A percentile compares a stretch with the other conserved stretches of the same genome.
Conservation (phyloP, 2,888 invertebrate species). For the Lasioglossum calceatum region DNA sequence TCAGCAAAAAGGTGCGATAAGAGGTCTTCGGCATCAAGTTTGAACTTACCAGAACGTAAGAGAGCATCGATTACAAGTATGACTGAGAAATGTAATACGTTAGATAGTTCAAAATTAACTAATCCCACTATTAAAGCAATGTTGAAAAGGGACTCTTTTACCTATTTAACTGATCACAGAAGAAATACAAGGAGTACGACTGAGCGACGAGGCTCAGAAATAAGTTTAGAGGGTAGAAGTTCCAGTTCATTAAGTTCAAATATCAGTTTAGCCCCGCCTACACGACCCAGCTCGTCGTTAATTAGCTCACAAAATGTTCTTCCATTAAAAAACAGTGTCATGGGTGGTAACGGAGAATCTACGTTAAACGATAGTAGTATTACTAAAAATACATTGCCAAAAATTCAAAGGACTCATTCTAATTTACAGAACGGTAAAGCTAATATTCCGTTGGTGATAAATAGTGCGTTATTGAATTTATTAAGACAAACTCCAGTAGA, state of each 20-base stretch:
- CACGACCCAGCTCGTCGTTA: conserved; percentile 78
- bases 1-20: conserved; percentile 67
- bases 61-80: conserved; percentile 73
- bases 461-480: conserved; percentile 80
- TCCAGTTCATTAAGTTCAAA: conserved; percentile 76
- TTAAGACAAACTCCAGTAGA: conserved; percentile 78
- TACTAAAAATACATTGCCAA: conserved; percentile 68
- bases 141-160: conserved; percentile 75
- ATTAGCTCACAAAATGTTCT: conserved; percentile 76
- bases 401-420: conserved; percentile 75
- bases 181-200: conserved; percentile 43
- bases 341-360: conserved; percentile 64
- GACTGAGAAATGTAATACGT: conserved; percentile 77
- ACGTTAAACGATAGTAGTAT: conserved; percentile 57
- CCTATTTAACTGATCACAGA: conserved; percentile 76
- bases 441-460: conserved; percentile 82
- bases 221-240: conserved; percentile 75
- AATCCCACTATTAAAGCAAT: conserved; percentile 69
- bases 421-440: conserved; percentile 78
- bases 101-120: conserved; percentile 73
- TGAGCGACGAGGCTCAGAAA: conserved; percentile 73
- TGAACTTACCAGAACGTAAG: conserved; percentile 76
- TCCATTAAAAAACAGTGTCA: conserved; percentile 67
- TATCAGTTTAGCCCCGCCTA: conserved; percentile 72
- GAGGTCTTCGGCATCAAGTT: conserved; percentile 77